Conservation (phyloP, 2,888 invertebrate species). For the Oithona nana region DNA sequence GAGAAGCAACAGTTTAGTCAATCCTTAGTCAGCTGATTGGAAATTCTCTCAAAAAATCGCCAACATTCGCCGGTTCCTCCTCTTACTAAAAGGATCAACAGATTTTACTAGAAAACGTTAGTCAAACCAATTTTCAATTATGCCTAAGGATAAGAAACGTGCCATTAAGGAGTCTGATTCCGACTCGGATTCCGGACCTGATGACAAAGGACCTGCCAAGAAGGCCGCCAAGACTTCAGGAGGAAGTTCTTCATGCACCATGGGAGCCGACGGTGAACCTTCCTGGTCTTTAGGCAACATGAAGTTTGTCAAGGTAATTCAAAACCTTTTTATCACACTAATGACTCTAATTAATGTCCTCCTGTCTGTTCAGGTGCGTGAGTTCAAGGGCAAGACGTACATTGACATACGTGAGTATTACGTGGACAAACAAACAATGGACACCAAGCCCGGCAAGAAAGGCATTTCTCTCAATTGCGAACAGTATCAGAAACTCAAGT, state of each 20-base stretch:
- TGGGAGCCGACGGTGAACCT: background rate
- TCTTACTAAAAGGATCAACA: no score
- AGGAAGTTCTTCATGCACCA: background rate
- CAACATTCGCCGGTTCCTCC: no score
- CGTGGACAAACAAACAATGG: constrained; percentile 16
- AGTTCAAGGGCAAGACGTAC: constrained; percentile 13
- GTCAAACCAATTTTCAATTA: no score
- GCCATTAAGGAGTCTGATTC: background rate
- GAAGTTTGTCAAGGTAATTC: constrained; percentile 13
- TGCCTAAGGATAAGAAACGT: constrained; percentile 9
- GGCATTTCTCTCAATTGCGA: constrained; percentile 11
- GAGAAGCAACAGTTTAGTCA: background rate
- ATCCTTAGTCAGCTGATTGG: no score
- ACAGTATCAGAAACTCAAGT: constrained; percentile 17
- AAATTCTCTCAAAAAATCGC: no score
- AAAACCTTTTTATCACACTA: background rate
- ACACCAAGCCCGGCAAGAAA: constrained; percentile 17
- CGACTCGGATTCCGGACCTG: constrained; percentile 6
- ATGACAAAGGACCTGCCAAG: background rate
- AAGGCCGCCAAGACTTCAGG: background rate
- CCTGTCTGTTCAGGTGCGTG: constrained; percentile 6
- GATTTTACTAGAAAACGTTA: no score
- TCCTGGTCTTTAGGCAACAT: constrained; percentile 13
- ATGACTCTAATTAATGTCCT: background rate
- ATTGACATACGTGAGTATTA: constrained; percentile 17